phyloP scores from a whole-genome alignment of 2,888 invertebrate genomes.

The Epistrophella euchroma region DNA sequence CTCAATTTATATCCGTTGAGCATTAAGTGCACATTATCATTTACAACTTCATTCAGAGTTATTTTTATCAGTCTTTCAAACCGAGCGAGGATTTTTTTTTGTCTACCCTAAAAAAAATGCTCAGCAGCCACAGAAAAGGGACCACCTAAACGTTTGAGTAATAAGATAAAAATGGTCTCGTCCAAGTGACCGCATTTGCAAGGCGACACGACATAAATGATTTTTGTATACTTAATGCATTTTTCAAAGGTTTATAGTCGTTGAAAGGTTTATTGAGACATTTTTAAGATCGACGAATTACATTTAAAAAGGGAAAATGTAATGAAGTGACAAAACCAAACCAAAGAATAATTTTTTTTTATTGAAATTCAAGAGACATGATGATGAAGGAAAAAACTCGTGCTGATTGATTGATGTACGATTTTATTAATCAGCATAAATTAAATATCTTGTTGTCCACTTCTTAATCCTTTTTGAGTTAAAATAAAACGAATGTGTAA shows the following conservation, averaged over 20 bases:
- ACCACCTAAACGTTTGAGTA: slow-evolving; percentile 62
- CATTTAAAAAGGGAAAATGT: neutral
- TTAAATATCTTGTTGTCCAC: slow-evolving; percentile 1
- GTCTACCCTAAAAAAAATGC: neutral
- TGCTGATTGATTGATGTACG: slow-evolving; percentile 19
- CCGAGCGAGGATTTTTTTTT: slow-evolving; percentile 8
- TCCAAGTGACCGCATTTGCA: neutral
- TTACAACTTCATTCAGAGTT: slow-evolving; percentile 69
- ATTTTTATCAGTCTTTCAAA: slow-evolving; percentile 35
- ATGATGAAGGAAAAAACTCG: neutral
- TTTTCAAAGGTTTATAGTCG: neutral
- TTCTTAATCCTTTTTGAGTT: neutral
- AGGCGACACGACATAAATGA: neutral
- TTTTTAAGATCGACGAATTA: neutral
- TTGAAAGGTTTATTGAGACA: slow-evolving; percentile 3
- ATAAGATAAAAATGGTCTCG: slow-evolving; percentile 25
- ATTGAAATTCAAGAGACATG: neutral
- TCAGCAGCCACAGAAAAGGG: slow-evolving; percentile 56
- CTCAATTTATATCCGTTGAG: slow-evolving; percentile 36
- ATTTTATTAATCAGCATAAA: slow-evolving; percentile 26
- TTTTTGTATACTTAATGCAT: neutral
- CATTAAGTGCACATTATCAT: slow-evolving; percentile 64
- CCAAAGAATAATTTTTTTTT: neutral
- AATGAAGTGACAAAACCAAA: neutral
- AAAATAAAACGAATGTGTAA: neutral